These are phyloP conservation scores for Dichetophora obliterata DNA, from an alignment of 2,888 invertebrate species.

Conservation along the genomic window DNA sequence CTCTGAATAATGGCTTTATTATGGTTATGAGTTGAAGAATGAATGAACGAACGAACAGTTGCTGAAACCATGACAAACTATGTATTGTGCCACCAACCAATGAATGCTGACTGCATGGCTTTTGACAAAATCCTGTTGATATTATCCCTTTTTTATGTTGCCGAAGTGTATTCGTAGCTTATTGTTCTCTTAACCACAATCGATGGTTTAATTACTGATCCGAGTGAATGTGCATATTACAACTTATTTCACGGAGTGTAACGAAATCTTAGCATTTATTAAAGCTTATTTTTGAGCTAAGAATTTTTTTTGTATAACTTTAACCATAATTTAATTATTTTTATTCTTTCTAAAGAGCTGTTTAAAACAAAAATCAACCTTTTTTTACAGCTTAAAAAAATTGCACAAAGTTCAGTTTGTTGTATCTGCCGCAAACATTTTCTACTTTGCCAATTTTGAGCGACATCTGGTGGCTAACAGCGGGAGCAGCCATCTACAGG, in stretches of 20 bases:
- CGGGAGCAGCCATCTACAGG: conserved; percentile 37
- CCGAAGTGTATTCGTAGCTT: neutral
- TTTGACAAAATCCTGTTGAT: neutral
- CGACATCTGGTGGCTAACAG: conserved; percentile 61
- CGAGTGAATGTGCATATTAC: neutral
- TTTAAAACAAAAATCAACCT: neutral
- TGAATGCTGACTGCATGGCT: conserved; percentile 13
- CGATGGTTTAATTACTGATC: neutral
- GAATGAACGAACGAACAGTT: neutral
- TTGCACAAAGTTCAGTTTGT: conserved; percentile 68
- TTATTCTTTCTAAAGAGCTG: neutral
- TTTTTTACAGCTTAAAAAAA: conserved; percentile 64
- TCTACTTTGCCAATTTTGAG: conserved; percentile 76
- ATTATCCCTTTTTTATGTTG: neutral
- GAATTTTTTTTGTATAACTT: neutral
- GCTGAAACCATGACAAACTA: conserved; percentile 14
- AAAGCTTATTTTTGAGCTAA: neutral
- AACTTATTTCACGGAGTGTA: neutral
- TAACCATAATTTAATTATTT: neutral
- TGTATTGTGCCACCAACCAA: neutral
- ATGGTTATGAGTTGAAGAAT: conserved; percentile 30
- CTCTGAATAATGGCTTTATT: conserved; percentile 31
- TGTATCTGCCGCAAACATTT: conserved; percentile 70
- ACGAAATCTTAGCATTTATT: neutral
- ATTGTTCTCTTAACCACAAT: neutral